These are phyloP conservation scores for Silurus meridionalis DNA, from an alignment of 2,113 vertebrate species.

Conservation along the genomic window DNA sequence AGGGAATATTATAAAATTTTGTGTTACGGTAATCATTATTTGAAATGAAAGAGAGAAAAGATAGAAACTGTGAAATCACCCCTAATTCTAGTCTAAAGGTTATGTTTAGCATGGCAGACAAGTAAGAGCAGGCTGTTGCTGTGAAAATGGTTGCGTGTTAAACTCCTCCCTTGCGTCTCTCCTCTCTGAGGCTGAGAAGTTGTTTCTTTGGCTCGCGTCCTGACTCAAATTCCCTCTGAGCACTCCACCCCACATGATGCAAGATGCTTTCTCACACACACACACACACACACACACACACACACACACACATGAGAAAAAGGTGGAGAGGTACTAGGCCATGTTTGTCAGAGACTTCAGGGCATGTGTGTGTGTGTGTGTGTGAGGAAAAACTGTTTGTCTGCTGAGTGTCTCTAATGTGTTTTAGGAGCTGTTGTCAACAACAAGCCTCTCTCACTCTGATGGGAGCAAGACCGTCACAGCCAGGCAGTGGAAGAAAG, in stretches of 20 bases:
- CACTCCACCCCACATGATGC: constrained; percentile 47
- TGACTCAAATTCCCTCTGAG: constrained; percentile 44
- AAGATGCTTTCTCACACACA: constrained; percentile 21
- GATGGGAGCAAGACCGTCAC: constrained; percentile 35
- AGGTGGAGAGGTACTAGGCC: constrained; percentile 29
- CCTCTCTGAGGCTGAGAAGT: constrained; percentile 21
- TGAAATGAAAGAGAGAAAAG: background rate
- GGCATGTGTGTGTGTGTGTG: constrained; percentile 41
- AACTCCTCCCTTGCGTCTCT: constrained; percentile 42
- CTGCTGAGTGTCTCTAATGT: constrained; percentile 40
- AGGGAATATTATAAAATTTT: background rate
- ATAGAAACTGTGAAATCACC: background rate
- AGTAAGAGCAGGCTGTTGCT: constrained; percentile 30
- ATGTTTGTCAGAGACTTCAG: constrained; percentile 43
- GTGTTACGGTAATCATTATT: background rate
- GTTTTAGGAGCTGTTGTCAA: constrained; percentile 45
- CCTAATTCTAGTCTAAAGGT: constrained; percentile 7
- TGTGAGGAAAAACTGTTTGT: constrained; percentile 13
- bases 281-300: constrained; percentile 5
- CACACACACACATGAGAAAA: constrained; percentile 10
- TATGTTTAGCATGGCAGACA: constrained; percentile 6
- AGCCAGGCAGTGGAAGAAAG: background rate
- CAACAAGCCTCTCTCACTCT: constrained; percentile 33
- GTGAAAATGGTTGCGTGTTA: constrained; percentile 36
- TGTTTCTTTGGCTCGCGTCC: constrained; percentile 37